Evolutionary conservation across 2,113 vertebrate genomes (phyloP), one percentile per base, ranked within the genome.

Genomic region (Orientallactaga bullata): DNA sequence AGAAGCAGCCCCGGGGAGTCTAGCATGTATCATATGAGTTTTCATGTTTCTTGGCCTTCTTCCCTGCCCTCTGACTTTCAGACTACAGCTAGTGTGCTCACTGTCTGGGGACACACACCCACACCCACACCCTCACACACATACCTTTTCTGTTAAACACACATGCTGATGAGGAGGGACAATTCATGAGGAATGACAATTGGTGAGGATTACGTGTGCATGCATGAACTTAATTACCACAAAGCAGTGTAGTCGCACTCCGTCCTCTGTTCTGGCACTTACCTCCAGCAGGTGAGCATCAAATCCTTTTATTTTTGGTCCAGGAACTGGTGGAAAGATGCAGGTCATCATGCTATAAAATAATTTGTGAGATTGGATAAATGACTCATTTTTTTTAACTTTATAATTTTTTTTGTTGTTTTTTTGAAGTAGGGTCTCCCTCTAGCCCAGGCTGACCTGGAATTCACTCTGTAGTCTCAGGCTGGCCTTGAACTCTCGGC

Each of bases 241-340:
- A 32, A 21, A 51, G 30, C 2, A 35, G 10, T 23, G 55, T 55
- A 66, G n/a, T 87, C 47, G 42, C 4, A 42, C 61, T 69, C 4
- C 55, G n/a, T 65, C 78, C 37, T 82, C 89, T 42, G 32, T 4
- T 72, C 42, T 77, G 47, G 5, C 74, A 85, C 96, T 98, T 98
- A 99, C 99, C 99, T 99, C 99, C 20, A 99, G 97, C 39, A 99
- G 98, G 89, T 99, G 98, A 55, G 98, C 97, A 97, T 99, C 99
- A 97, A 99, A 99, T 97, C 99, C 99, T 98, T 98, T 99, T 96
- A 99, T 99, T 98, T 99, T 99, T 3, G 99, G 99, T 92, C 99
- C 99, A 1, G 99, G 99, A 95, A 99, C 98, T 24, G 99, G 99
- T 16, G 99, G 99, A 74, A 99, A 97, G 88, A 99, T 97, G 89